Base-by-base conservation (phyloP, 1,140 invertebrate species). In the Penaeus japonicus region DNA sequence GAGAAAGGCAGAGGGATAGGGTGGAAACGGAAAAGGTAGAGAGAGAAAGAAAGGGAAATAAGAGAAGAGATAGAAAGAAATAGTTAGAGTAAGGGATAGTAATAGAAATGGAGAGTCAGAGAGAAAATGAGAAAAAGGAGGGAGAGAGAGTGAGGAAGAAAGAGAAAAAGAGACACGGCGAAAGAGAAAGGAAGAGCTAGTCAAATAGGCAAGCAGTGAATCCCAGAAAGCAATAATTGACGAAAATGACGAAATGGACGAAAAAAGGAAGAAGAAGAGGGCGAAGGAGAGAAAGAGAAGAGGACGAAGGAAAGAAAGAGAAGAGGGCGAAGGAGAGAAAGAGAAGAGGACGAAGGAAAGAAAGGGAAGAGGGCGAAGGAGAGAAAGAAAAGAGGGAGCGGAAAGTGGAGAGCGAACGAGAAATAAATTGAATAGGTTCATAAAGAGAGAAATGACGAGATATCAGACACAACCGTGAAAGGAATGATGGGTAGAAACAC, bases 151-250 rank as follows among this genome's bases (percentile, higher is more conserved):
- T 1, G 15, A 47, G 47, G 47, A 47, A 47, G 5, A 73, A 5
- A 82, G 80, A 82, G 80, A 82, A 54, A 82, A 20, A 82, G 80
- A 82, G 54, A 59, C 54, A 59, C 47, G 59, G 39, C 30, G 80
- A 82, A 54, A 54, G 80, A 82, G 55, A 80, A 53, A 80, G 78
- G 55, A 53, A 80, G 78, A 80, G 78, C 47, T 35, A 80, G 35
- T 20, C 5, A 32, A 32, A n/a, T n/a, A n/a, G n/a, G 35, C 7
- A 18, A 81, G 7, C 30, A 39, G 27, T 32, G 20, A 30, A 77
- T 32, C 30, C 0, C 17, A 20, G 35, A 78, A 22, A 27, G 54
- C 47, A 47, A 47, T 47, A 47, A 70, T n/a, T n/a, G n/a, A 53
- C n/a, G 59, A 32, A 39, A n/a, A 47, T 53, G 22, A 84, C 54